Conservation (phyloP, 2,888 invertebrate genomes). For the Patella caerulea region DNA sequence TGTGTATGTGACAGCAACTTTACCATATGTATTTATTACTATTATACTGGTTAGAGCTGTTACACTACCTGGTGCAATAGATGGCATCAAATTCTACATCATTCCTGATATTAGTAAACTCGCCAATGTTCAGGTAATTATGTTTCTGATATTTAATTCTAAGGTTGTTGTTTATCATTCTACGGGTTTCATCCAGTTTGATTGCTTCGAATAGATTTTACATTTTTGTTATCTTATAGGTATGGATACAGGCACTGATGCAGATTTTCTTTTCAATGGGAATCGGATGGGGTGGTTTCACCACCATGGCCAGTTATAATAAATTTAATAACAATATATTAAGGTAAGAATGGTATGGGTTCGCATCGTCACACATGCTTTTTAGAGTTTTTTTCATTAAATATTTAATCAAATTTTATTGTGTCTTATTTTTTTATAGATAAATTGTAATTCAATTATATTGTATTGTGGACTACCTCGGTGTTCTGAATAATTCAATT, state of each 20-base stretch:
- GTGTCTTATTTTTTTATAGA: no score
- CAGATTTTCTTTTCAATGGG: background rate
- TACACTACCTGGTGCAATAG: slow-evolving; percentile 51
- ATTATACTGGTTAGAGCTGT: slow-evolving; percentile 54
- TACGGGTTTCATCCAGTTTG: no score
- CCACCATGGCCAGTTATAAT: background rate
- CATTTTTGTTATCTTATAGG: background rate
- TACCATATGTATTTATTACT: slow-evolving; percentile 59
- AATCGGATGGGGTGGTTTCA: background rate
- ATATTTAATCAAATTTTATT: no score
- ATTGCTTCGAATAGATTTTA: no score
- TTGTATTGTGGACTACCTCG: no score
- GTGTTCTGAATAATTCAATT: no score
- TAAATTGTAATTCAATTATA: no score
- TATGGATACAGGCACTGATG: background rate
- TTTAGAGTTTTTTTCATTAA: no score
- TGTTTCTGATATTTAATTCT: no score
- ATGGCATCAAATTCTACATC: slow-evolving; percentile 58
- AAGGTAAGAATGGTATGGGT: background rate
- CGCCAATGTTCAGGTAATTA: slow-evolving; percentile 40
- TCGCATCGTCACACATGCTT: no score
- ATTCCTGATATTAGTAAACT: slow-evolving; percentile 53
- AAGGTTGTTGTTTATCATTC: no score
- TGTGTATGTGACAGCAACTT: slow-evolving; percentile 52
- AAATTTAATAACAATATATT: slow-evolving; percentile 1